phyloP scores from a whole-genome alignment of 2,113 vertebrate genomes.

The Rhineura floridana region DNA sequence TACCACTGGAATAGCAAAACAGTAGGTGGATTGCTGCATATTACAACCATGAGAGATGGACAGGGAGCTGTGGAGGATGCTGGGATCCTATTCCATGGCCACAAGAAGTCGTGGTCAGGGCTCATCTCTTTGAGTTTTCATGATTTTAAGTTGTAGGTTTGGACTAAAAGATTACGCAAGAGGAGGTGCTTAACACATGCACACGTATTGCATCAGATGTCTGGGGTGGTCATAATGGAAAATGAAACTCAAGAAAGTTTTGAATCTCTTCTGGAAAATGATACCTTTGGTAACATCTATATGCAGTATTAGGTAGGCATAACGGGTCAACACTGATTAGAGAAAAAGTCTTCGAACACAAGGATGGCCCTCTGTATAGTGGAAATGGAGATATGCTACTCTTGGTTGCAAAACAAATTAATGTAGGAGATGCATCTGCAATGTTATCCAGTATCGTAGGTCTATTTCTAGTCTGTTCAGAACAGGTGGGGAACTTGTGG shows the following conservation, averaged over 20 bases:
- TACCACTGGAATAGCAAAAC: neutral
- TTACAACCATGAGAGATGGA: too few species aligned
- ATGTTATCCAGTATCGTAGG: neutral
- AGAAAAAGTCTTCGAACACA: neutral
- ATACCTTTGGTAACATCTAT: too few species aligned
- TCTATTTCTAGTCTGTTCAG: neutral
- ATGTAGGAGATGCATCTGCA: neutral
- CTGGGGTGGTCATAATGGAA: too few species aligned
- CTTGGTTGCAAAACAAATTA: neutral
- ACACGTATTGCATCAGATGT: too few species aligned
- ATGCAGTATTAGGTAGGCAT: too few species aligned
- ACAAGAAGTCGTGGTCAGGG: neutral
- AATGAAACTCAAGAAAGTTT: neutral
- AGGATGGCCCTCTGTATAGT: neutral
- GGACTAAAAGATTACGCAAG: neutral
- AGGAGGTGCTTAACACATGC: neutral
- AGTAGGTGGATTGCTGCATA: too few species aligned
- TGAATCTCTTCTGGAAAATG: neutral
- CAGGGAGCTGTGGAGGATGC: neutral
- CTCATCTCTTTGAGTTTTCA: neutral
- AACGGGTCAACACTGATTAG: too few species aligned
- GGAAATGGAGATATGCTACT: neutral
- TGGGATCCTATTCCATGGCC: neutral
- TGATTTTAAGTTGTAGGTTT: too few species aligned
- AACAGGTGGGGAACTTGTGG: too few species aligned